Base-by-base conservation (phyloP, 2,888 invertebrate genomes). In the Melieria crassipennis region DNA sequence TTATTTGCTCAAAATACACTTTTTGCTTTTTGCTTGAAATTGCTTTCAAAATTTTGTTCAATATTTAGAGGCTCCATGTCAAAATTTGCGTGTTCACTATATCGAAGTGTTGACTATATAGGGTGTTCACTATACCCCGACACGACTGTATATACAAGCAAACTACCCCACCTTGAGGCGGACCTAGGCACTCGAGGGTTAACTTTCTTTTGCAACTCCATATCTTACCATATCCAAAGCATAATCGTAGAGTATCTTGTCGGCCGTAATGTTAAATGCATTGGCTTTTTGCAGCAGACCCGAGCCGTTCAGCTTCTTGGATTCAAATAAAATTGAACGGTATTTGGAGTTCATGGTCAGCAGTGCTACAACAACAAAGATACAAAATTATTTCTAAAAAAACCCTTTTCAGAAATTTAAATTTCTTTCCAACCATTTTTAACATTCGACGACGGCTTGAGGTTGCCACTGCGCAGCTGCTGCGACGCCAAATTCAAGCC, bases 181-280 rank as follows among this genome's bases (percentile, higher is more conserved):
- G n/a, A n/a, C n/a, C n/a, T n/a, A n/a, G n/a, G n/a, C n/a, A n/a
- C n/a, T n/a, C n/a, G n/a, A n/a, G 16, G 10, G 7, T 63, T 30
- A 10, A 16, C 4, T 4, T 60, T 43, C 60, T 42, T 43, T 9
- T 10, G 30, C 13, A 57, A 65, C 45, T 48, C 43, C 30, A 13
- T 7, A 48, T 82, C 88, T 88, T 88, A 97, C 97, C 93, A 99
- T 93, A 88, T 98, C 95, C 81, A 99, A 95, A 77, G 99, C 99
- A 87, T 99, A 96, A 85, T 97, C 95, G 88, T 99, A 99, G 74
- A 99, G 91, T 77, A 99, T 94, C 86, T 96, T 95, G 86, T 99
- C 99, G 75, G 98, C 98, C 72, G 96, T 95, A 58, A 91, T 89
- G 77, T 89, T 88, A 71, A 91, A 91, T 73, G 94, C 92, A 73